phyloP scores from a whole-genome alignment of 2,888 invertebrate species.

The Eudasyphora cyanicolor region DNA sequence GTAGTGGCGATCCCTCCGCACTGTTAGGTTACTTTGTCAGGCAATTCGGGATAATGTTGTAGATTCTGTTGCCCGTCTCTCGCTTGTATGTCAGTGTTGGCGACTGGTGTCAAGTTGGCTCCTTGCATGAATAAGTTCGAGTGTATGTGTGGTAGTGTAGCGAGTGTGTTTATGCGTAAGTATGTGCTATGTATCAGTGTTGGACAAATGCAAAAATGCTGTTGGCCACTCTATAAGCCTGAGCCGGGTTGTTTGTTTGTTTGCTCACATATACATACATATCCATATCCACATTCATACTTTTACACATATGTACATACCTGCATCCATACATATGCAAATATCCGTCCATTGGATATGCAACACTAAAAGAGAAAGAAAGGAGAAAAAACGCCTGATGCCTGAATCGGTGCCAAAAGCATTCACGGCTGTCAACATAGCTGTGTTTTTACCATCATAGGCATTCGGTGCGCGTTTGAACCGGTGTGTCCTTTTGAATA shows the following conservation, averaged over 20 bases:
- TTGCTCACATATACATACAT: not conserved
- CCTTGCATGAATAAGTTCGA: not conserved
- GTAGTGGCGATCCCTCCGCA: not conserved
- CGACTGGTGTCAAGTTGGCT: not conserved
- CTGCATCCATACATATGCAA: constrained; percentile 29
- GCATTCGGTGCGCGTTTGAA: not conserved
- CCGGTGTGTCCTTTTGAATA: constrained; percentile 26
- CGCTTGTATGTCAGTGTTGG: not conserved
- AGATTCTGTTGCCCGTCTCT: constrained; percentile 20
- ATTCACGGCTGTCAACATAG: constrained; percentile 47
- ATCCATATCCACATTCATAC: not conserved
- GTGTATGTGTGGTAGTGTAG: not conserved
- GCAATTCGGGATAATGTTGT: constrained; percentile 11
- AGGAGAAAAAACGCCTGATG: constrained; percentile 44
- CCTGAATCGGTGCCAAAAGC: constrained; percentile 57
- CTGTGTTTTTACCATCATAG: constrained; percentile 2
- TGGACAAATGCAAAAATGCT: not conserved
- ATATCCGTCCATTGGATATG: constrained; percentile 20
- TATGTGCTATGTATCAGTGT: not conserved
- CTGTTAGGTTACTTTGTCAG: constrained; percentile 32
- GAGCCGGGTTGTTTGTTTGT: constrained; percentile 3
- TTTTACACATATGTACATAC: not conserved
- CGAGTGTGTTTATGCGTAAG: too few species aligned
- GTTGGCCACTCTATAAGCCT: constrained; percentile 35
- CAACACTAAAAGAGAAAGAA: constrained; percentile 25